Conservation (phyloP, 1,140 invertebrate genomes). For the Nasonia giraulti region DNA sequence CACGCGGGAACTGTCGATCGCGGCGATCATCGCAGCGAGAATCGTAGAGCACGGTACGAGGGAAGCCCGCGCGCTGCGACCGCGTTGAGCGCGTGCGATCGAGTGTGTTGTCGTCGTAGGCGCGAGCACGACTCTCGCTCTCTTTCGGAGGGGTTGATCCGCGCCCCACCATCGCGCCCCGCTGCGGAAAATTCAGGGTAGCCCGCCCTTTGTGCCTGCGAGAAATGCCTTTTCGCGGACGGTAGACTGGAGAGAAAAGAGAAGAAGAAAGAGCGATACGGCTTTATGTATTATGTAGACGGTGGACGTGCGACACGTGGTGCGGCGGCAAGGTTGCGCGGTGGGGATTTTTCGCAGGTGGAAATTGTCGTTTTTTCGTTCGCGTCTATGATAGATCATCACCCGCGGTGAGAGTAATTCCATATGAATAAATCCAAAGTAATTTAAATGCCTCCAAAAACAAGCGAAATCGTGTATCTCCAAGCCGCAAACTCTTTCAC, state of each 20-base stretch:
- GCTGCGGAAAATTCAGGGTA: constrained; percentile 22
- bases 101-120: constrained; percentile 27
- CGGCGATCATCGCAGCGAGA: background rate
- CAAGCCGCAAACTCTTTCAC: background rate
- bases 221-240: background rate
- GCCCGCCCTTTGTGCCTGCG: constrained; percentile 54
- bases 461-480: background rate
- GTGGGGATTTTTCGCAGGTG: background rate
- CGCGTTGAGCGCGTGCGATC: constrained; percentile 46
- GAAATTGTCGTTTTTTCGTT: background rate
- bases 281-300: background rate
- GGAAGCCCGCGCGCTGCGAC: background rate
- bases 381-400: background rate
- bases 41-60: background rate
- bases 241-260: background rate
- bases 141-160: constrained; percentile 48
- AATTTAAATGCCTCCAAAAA: background rate
- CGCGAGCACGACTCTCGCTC: background rate
- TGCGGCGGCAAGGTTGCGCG: too few relatives aligned
- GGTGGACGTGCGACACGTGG: background rate
- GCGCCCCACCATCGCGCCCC: background rate
- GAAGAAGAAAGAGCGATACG: background rate
- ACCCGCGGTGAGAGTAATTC: background rate
- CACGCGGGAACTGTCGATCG: too few relatives aligned
- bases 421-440: background rate